Conservation (phyloP, 2,888 invertebrate genomes). For the Odontomyia ornata region DNA sequence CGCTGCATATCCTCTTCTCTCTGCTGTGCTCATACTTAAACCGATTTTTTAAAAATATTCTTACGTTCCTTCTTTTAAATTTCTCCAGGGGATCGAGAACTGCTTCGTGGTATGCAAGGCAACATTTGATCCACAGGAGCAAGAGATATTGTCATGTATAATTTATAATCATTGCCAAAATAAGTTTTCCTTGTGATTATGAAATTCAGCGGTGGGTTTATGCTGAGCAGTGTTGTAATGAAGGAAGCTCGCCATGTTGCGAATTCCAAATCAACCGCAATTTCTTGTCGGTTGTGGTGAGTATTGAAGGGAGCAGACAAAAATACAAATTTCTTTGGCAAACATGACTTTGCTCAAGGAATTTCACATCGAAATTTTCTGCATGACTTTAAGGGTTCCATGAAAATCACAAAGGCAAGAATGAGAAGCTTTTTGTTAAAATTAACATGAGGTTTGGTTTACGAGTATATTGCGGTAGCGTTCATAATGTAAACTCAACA, state of each 20-base stretch:
- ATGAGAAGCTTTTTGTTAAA: no score
- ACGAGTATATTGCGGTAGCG: no score
- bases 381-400: no score
- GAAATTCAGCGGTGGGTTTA: background rate
- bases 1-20: no score
- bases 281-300: background rate
- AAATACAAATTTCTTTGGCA: no score
- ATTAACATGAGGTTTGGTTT: no score
- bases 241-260: background rate
- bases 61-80: slow-evolving; percentile 1
- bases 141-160: slow-evolving; percentile 13
- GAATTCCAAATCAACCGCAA: background rate
- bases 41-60: background rate
- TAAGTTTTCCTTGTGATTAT: background rate
- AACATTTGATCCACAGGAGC: background rate
- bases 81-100: background rate
- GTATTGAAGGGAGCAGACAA: background rate
- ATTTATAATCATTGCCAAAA: slow-evolving; percentile 21
- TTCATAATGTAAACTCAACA: no score
- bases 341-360: no score
- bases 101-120: background rate
- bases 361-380: no score
- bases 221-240: background rate
- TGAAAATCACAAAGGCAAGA: no score
- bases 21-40: background rate